Conservation (phyloP, 2,888 invertebrate species). For the Acleris cristana region DNA sequence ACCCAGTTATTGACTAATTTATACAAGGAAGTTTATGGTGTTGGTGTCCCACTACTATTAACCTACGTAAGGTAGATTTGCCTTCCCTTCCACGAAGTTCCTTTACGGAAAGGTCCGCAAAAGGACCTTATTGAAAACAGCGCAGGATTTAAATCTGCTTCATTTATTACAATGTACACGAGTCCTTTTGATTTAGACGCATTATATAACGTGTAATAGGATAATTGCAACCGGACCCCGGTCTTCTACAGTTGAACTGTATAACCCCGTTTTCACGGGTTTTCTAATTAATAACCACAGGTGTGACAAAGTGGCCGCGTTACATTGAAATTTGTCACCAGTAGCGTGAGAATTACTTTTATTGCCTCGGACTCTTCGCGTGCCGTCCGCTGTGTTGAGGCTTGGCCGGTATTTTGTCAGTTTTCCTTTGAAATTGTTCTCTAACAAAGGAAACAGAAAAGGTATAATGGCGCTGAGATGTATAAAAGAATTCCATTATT, state of each 20-base stretch:
- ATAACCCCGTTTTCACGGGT: constrained; percentile 3
- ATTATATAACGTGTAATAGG: too few species aligned
- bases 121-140: too few species aligned
- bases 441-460: constrained; percentile 13
- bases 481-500: constrained; percentile 17
- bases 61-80: too few species aligned
- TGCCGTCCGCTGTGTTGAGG: not conserved
- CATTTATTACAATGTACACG: too few species aligned
- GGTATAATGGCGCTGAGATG: constrained; percentile 4
- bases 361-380: constrained; percentile 13
- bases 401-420: constrained; percentile 8
- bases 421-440: constrained; percentile 16
- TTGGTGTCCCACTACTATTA: too few species aligned
- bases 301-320: constrained; percentile 13
- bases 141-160: too few species aligned
- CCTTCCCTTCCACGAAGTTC: too few species aligned
- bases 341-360: constrained; percentile 24
- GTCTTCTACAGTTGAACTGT: not conserved
- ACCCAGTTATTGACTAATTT: too few species aligned
- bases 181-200: too few species aligned
- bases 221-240: not conserved
- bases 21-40: too few species aligned
- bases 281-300: constrained; percentile 26
- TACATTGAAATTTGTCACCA: constrained; percentile 10
- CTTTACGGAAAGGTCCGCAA: too few species aligned